These are phyloP conservation scores for Thysanoteuthis rhombus DNA, from an alignment of 2,888 invertebrate species.

Conservation along the genomic window DNA sequence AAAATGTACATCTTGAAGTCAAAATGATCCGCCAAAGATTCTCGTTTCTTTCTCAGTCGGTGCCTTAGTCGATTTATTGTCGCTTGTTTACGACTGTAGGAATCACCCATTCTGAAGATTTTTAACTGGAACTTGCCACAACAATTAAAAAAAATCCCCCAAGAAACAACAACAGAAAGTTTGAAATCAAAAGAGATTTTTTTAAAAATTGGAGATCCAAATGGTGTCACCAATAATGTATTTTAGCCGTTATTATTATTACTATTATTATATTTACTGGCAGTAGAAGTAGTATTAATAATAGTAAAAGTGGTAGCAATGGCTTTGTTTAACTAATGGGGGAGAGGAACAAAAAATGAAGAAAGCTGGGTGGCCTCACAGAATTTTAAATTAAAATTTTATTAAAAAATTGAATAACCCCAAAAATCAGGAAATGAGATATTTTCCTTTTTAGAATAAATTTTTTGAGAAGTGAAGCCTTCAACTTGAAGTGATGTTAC, in stretches of 20 bases:
- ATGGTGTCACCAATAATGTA: neutral
- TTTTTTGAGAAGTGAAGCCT: neutral
- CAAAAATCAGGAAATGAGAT: neutral
- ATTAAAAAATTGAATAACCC: neutral
- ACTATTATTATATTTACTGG: neutral
- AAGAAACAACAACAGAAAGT: neutral
- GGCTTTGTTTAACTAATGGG: neutral
- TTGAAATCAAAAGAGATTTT: neutral
- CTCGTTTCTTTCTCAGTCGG: constrained; percentile 63
- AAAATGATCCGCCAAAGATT: constrained; percentile 67
- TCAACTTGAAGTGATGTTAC: neutral
- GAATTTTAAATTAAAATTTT: neutral
- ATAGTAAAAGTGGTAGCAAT: neutral
- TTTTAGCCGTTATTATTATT: neutral
- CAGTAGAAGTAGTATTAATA: neutral
- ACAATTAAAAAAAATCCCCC: neutral
- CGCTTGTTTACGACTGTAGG: constrained; percentile 54
- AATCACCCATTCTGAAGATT: constrained; percentile 54
- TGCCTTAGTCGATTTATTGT: constrained; percentile 59
- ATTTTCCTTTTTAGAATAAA: neutral
- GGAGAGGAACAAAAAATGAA: neutral
- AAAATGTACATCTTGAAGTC: constrained; percentile 66
- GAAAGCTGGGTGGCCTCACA: neutral
- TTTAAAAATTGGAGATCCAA: neutral
- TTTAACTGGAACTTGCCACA: neutral